Evolutionary conservation across 2,113 vertebrate genomes (phyloP).

Genomic region (Megaceryle maxima): DNA sequence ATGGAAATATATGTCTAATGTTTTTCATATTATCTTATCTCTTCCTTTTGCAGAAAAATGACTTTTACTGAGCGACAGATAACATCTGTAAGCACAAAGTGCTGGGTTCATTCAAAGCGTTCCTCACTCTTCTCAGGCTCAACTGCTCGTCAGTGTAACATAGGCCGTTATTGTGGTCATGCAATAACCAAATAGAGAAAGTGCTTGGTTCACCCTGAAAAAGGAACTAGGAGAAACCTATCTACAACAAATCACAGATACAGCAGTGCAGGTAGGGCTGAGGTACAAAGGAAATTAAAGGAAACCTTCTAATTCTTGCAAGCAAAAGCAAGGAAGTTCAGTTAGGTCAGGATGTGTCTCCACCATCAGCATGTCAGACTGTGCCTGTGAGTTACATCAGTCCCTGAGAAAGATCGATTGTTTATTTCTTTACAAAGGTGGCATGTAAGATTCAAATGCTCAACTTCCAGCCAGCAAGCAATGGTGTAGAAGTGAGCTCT

Average conservation of each 20-base stretch:
- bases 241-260: not conserved
- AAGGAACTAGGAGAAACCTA: not conserved
- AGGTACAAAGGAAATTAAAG: not conserved
- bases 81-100: conserved; percentile 31
- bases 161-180: conserved; percentile 83
- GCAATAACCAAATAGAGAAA: conserved; percentile 68
- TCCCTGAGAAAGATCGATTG: not conserved
- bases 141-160: conserved; percentile 62
- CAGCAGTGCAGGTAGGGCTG: not conserved
- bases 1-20: not conserved
- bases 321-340: not conserved
- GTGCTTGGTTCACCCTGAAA: not conserved
- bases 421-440: not conserved
- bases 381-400: not conserved
- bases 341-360: not conserved
- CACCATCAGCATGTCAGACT: not conserved
- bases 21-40: conserved; percentile 36
- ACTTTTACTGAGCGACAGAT: conserved; percentile 27
- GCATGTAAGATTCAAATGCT: not conserved
- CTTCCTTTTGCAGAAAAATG: conserved; percentile 30
- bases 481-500: not conserved
- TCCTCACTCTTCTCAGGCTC: conserved; percentile 57
- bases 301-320: not conserved
- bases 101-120: not conserved
- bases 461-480: accelerated